Percentiles rank a stretch among this genome's conserved stretches.
phyloP scores from a whole-genome alignment of 1,140 invertebrate species.

The Drosophila virilis region DNA sequence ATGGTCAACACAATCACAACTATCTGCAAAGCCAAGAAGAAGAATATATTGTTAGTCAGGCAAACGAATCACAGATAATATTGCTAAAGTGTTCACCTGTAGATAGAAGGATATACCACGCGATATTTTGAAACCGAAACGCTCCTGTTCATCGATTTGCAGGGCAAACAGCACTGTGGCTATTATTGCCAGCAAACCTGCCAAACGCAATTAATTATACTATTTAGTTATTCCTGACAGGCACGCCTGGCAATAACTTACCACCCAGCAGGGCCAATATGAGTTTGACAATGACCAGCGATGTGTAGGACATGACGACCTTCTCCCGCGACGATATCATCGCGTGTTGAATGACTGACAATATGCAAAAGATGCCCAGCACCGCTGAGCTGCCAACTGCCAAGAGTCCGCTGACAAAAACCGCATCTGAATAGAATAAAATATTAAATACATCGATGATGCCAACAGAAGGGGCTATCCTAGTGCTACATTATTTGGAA shows the following conservation, averaged over 20 bases:
- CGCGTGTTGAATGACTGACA: constrained; percentile 91
- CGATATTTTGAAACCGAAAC: constrained; percentile 89
- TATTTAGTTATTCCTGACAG: constrained; percentile 8
- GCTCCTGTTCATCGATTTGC: constrained; percentile 91
- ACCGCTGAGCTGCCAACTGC: constrained; percentile 89
- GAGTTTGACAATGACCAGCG: constrained; percentile 90
- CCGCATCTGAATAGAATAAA: constrained; percentile 87
- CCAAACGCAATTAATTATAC: constrained; percentile 76
- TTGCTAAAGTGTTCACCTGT: constrained; percentile 87
- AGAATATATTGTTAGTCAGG: background rate
- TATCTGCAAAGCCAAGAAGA: constrained; percentile 87
- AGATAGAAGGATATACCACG: constrained; percentile 93
- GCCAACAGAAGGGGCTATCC: no score
- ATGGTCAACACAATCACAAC: constrained; percentile 90
- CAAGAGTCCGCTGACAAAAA: constrained; percentile 91
- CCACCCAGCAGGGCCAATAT: constrained; percentile 90
- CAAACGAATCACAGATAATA: background rate
- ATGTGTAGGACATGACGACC: constrained; percentile 90
- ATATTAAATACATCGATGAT: background rate
- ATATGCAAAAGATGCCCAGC: constrained; percentile 90
- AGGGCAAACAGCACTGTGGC: constrained; percentile 92
- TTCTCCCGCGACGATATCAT: constrained; percentile 93
- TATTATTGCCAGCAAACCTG: constrained; percentile 91
- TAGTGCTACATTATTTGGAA: no score
- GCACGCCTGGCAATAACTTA: constrained; percentile 85